phyloP scores from a whole-genome alignment of 2,113 vertebrate species.

The Rattus norvegicus region GRCr8 NC_086021.1:171427001-171427500 shows the following conservation, averaged over 20 bases:
- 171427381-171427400: not conserved
- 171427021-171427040: conserved; percentile 17
- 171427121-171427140: too few species aligned
- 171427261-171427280: not conserved
- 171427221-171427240: conserved; percentile 39
- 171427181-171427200: not conserved
- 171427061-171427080: not conserved
- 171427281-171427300: conserved; percentile 40
- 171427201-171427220: not conserved
- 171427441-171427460: not conserved
- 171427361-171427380: not conserved
- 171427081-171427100: not conserved
- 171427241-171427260: conserved; percentile 33
- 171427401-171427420: not conserved
- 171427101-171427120: not conserved
- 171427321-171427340: conserved; percentile 1
- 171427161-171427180: not conserved
- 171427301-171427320: conserved; percentile 3
- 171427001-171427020: not conserved
- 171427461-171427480: not conserved
- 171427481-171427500: not conserved
- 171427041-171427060: not conserved
- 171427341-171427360: conserved; percentile 24
- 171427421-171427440: not conserved
- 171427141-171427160: not conserved